Conservation (phyloP, 2,113 vertebrate genomes). For the Chrysemys picta region DNA sequence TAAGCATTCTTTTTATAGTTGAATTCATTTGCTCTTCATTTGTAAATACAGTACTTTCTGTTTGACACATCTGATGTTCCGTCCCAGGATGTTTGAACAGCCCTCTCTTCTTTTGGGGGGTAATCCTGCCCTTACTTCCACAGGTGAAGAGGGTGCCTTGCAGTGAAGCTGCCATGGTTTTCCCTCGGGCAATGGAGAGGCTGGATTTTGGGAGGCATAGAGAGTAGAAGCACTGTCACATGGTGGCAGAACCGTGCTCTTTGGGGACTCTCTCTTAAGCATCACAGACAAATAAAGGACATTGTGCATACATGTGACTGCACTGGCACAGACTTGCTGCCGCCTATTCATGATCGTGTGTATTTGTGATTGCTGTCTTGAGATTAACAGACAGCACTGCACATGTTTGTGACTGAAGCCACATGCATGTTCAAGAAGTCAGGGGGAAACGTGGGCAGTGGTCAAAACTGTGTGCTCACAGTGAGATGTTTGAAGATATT, state of each 20-base stretch:
- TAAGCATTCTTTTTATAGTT: accelerated
- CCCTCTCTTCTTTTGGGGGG: not conserved
- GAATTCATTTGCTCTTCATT: accelerated
- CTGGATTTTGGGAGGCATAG: not conserved
- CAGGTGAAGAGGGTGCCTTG: not conserved
- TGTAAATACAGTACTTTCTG: not conserved
- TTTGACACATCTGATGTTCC: not conserved
- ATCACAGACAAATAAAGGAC: accelerated
- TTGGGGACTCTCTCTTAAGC: accelerated
- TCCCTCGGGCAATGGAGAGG: not conserved
- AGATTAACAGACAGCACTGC: accelerated
- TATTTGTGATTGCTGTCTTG: accelerated
- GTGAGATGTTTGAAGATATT: accelerated
- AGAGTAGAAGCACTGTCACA: accelerated
- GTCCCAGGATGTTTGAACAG: not conserved
- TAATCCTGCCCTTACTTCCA: accelerated
- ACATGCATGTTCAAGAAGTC: accelerated
- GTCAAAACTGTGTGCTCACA: accelerated
- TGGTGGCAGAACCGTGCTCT: accelerated
- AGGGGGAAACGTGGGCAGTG: accelerated
- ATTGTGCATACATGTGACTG: not conserved
- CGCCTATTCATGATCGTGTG: accelerated
- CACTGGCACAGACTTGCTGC: accelerated
- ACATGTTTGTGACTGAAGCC: too few species aligned
- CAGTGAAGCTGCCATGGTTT: not conserved